phyloP scores from a whole-genome alignment of 1,140 invertebrate genomes.

The Drosophila pruinosa region DNA sequence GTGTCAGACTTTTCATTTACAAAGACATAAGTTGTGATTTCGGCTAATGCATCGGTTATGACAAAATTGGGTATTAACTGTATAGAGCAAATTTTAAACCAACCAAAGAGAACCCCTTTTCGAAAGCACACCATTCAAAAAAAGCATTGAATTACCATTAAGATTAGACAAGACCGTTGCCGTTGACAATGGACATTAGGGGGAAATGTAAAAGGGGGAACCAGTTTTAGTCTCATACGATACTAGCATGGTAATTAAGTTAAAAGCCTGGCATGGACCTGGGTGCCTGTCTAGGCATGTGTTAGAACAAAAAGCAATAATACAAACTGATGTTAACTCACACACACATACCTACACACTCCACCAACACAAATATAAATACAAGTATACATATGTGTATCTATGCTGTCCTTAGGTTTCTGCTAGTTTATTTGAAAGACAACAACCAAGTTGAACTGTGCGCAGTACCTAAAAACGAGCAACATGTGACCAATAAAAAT shows the following conservation, averaged over 20 bases:
- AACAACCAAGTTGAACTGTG: conserved; percentile 61
- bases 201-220: background rate
- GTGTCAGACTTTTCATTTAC: too few species aligned
- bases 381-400: background rate
- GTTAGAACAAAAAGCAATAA: conserved; percentile 70
- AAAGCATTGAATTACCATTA: conserved; percentile 68
- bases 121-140: conserved; percentile 23
- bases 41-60: too few species aligned
- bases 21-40: too few species aligned
- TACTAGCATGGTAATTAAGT: conserved; percentile 63
- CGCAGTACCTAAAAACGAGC: conserved; percentile 71
- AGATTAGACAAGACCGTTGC: conserved; percentile 33
- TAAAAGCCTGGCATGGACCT: conserved; percentile 47
- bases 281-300: conserved; percentile 16
- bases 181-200: background rate
- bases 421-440: conserved; percentile 62
- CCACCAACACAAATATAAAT: conserved; percentile 6
- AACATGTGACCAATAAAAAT: conserved; percentile 71
- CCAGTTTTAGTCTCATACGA: conserved; percentile 38
- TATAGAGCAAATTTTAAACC: conserved; percentile 34
- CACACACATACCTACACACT: conserved; percentile 17
- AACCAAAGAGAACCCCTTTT: conserved; percentile 3
- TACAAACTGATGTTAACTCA: conserved; percentile 49
- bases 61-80: conserved; percentile 44
- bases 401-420: conserved; percentile 57